Evolutionary conservation across 2,113 vertebrate genomes (phyloP).

Genomic region (Camarhynchus parvulus): DNA sequence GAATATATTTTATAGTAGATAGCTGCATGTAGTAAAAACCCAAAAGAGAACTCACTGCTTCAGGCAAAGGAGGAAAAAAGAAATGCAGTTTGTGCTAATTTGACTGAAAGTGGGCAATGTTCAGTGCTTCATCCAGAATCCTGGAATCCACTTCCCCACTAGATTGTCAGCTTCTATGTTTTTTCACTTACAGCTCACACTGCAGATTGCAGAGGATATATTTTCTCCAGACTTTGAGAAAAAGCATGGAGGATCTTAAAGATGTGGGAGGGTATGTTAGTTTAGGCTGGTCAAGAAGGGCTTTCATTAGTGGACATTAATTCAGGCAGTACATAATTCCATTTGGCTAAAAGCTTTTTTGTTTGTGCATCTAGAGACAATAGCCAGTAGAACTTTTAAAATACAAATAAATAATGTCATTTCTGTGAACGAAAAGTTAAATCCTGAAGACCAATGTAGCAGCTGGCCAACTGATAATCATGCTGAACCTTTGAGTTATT

Average conservation of each 20-base stretch:
- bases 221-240: neutral
- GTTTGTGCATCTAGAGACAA: neutral
- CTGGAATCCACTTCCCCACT: neutral
- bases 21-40: neutral
- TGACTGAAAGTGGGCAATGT: neutral
- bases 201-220: neutral
- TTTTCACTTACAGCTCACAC: neutral
- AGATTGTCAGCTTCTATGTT: neutral
- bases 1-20: neutral
- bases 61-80: neutral
- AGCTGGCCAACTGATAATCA: neutral
- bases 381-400: neutral
- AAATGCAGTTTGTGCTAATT: neutral
- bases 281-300: neutral
- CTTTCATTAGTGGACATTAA: neutral
- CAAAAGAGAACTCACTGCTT: neutral
- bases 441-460: constrained; percentile 14
- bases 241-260: neutral
- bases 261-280: neutral
- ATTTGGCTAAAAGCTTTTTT: constrained; percentile 15
- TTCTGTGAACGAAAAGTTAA: constrained; percentile 7
- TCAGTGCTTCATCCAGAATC: neutral
- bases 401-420: neutral
- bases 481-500: constrained; percentile 6
- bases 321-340: neutral